Percentiles rank a stretch among this genome's conserved stretches.
Evolutionary conservation across 2,797 vertebrate genomes (phyloP).

Genomic region (Steatocranus sp.): DNA sequence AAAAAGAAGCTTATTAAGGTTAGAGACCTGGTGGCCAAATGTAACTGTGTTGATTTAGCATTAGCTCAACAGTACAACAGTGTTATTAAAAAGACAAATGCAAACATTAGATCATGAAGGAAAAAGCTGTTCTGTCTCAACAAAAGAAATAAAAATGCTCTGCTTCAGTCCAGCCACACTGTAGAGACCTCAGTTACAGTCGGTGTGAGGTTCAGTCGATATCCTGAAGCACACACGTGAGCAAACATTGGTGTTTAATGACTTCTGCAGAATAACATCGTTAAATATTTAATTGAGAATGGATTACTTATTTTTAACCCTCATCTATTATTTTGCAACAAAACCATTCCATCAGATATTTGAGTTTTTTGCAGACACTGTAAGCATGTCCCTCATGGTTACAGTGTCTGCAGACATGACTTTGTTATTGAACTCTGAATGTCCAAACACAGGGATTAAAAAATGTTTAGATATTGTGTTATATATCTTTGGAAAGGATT

Average conservation of each 20-base stretch:
- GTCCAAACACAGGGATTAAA: background rate
- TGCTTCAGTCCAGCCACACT: background rate
- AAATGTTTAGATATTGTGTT: background rate
- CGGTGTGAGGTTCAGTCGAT: background rate
- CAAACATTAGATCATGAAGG: background rate
- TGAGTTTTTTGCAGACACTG: background rate
- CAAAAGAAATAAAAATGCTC: background rate
- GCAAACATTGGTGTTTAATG: background rate
- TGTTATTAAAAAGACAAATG: background rate
- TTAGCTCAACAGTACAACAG: background rate
- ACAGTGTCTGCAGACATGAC: background rate
- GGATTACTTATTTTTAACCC: background rate
- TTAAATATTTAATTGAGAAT: background rate
- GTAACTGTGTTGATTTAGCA: background rate
- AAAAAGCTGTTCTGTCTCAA: background rate
- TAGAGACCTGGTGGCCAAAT: rapidly evolving
- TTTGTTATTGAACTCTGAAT: background rate
- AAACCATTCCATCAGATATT: background rate
- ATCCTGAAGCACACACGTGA: background rate
- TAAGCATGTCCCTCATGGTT: rapidly evolving
- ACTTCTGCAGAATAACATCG: background rate
- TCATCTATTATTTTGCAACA: background rate
- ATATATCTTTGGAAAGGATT: background rate
- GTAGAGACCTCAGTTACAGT: rapidly evolving
- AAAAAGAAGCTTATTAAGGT: background rate